These are phyloP conservation scores for Alethe castanea DNA, from an alignment of 2,113 vertebrate species.

Conservation along the genomic window DNA sequence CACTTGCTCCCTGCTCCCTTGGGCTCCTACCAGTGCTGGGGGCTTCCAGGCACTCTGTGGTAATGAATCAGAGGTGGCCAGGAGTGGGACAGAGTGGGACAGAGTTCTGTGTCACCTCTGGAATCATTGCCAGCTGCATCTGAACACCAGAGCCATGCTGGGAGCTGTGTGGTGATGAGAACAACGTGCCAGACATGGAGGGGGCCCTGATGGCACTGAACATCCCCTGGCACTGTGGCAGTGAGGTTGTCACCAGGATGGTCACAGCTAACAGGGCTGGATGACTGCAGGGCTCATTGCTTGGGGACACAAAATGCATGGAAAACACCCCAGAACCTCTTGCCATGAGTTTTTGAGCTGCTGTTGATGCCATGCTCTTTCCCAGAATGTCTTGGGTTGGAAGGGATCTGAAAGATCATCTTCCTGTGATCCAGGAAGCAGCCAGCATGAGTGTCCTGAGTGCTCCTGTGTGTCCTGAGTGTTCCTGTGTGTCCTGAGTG, in stretches of 20 bases:
- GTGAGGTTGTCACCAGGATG: background rate
- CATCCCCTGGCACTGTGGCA: background rate
- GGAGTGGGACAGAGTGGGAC: background rate
- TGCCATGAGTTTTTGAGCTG: background rate
- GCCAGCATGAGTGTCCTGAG: background rate
- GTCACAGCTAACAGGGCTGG: background rate
- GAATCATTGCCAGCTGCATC: accelerated
- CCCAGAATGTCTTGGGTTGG: background rate
- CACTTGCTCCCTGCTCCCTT: background rate
- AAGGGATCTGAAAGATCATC: background rate
- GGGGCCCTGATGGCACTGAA: background rate
- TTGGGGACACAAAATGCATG: background rate
- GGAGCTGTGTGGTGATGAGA: background rate
- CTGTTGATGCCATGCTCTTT: background rate
- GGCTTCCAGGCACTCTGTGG: background rate
- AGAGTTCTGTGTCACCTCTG: background rate
- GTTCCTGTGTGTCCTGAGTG: background rate
- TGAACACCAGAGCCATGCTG: accelerated
- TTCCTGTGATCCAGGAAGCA: background rate
- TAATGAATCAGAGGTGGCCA: background rate
- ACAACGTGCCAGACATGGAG: background rate
- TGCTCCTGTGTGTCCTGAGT: background rate
- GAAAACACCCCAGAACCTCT: background rate
- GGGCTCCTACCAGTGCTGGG: background rate
- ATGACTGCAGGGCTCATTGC: background rate